A percentile compares a stretch with the other conserved stretches of the same genome.
Conservation (phyloP, 37 sponge, comb jelly and placozoan genomes). For the Crambe crambe region DNA sequence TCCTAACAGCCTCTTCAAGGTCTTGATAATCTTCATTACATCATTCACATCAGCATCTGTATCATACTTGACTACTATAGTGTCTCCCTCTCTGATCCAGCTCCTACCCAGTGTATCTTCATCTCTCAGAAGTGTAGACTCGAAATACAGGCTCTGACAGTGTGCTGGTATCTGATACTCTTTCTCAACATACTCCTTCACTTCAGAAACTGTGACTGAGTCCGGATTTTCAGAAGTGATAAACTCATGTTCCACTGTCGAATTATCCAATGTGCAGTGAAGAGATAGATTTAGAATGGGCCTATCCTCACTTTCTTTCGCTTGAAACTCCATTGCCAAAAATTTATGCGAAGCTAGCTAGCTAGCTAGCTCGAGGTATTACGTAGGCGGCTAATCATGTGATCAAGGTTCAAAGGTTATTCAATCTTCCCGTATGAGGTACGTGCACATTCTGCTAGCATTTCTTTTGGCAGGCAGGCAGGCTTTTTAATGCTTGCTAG, state of each 20-base stretch:
- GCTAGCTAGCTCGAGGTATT: too few species aligned
- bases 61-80: neutral
- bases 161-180: neutral
- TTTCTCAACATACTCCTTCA: neutral
- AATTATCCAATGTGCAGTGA: neutral
- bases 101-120: neutral
- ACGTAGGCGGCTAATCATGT: too few species aligned
- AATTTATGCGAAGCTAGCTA: too few species aligned
- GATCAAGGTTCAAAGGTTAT: too few species aligned
- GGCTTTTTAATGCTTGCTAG: too few species aligned
- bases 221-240: neutral
- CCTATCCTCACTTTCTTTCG: too few species aligned
- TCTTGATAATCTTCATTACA: too few species aligned
- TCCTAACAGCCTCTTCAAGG: neutral
- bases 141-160: neutral
- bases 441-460: too few species aligned
- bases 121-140: neutral
- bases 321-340: too few species aligned
- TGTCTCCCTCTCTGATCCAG: neutral
- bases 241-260: neutral
- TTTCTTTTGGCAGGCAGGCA: too few species aligned
- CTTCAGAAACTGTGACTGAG: neutral
- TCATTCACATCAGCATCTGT: neutral
- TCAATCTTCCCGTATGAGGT: too few species aligned
- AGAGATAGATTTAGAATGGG: too few species aligned